A percentile compares a stretch with the other conserved stretches of the same genome.
Evolutionary conservation across 2,113 vertebrate species (phyloP).

Genomic region (Leptocoma aspasia): DNA sequence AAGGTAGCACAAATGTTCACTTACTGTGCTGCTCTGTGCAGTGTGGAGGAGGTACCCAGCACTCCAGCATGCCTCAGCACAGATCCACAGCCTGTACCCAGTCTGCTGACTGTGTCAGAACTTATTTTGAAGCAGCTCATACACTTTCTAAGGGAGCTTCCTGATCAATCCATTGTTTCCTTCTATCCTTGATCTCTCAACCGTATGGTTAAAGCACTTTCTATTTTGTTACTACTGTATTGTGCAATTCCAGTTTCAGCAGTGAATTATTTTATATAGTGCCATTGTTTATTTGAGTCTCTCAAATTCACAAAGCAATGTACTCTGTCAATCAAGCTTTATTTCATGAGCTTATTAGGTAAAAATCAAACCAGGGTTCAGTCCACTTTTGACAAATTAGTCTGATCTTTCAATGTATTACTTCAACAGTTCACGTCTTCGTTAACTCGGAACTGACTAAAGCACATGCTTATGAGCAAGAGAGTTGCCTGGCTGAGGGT

Average conservation of each 20-base stretch:
- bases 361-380: background rate
- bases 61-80: background rate
- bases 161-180: background rate
- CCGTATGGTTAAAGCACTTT: background rate
- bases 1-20: background rate
- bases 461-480: background rate
- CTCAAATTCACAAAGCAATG: background rate
- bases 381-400: background rate
- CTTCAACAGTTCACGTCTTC: background rate
- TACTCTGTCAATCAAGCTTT: background rate
- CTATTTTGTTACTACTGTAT: background rate
- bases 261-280: background rate
- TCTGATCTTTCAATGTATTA: background rate
- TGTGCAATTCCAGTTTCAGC: background rate
- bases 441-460: background rate
- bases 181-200: background rate
- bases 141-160: background rate
- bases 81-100: background rate
- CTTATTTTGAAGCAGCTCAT: background rate
- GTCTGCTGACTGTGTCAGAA: background rate
- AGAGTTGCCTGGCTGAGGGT: background rate
- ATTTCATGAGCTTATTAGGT: background rate
- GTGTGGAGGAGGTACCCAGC: background rate
- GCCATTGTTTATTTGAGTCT: background rate
- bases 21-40: background rate